Conservation (phyloP, 2,113 vertebrate species). For the Prionailurus bengalensis region DNA sequence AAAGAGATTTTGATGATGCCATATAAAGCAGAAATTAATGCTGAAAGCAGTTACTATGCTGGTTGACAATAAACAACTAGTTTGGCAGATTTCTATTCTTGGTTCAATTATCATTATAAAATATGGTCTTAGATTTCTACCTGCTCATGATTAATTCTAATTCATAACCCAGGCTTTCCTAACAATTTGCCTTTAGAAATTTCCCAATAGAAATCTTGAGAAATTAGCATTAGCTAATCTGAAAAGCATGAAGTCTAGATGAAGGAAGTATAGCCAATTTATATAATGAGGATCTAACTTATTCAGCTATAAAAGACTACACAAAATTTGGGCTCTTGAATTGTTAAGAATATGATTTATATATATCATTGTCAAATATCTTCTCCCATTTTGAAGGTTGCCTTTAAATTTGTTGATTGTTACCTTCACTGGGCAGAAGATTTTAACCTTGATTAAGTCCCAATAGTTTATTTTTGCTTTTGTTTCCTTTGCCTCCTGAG, state of each 20-base stretch:
- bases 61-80: neutral
- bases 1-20: neutral
- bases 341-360: slow-evolving; percentile 19
- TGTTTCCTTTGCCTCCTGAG: neutral
- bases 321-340: neutral
- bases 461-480: neutral
- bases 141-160: slow-evolving; percentile 27
- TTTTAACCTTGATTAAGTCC: neutral
- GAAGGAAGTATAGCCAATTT: slow-evolving; percentile 20
- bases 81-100: slow-evolving; percentile 10
- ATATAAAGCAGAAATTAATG: neutral
- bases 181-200: slow-evolving; percentile 29
- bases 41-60: neutral
- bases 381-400: neutral
- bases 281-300: neutral
- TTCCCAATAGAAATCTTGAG: slow-evolving; percentile 44
- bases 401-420: neutral
- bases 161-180: neutral
- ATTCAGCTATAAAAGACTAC: neutral
- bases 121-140: neutral
- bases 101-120: slow-evolving; percentile 8
- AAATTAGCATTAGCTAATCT: slow-evolving; percentile 22
- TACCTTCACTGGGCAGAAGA: neutral
- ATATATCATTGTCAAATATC: neutral
- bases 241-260: neutral